phyloP scores from a whole-genome alignment of 2,113 vertebrate species.

The Merops nubicus region DNA sequence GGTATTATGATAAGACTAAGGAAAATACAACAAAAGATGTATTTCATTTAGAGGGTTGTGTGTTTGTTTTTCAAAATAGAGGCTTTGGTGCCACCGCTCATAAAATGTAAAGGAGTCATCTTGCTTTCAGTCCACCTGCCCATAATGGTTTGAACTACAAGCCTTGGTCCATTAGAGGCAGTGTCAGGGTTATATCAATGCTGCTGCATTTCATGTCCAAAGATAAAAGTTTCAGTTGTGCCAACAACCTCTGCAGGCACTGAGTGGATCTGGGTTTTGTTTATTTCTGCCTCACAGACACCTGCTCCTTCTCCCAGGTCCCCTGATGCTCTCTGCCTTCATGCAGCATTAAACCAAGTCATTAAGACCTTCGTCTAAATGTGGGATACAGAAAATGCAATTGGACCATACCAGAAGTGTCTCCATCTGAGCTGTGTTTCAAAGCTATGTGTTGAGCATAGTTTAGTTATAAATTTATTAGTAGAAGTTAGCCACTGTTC shows the following conservation, averaged over 20 bases:
- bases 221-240: conserved; percentile 11
- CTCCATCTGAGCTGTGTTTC: background rate
- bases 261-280: background rate
- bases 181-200: background rate
- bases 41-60: conserved; percentile 38
- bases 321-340: background rate
- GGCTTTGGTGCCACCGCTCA: conserved; percentile 3
- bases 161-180: background rate
- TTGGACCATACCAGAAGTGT: background rate
- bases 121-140: conserved; percentile 16
- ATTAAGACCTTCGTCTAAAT: background rate
- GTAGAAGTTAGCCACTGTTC: background rate
- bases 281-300: conserved; percentile 15
- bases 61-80: conserved; percentile 41
- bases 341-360: background rate
- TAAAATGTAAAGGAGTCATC: background rate
- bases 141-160: background rate
- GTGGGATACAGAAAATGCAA: background rate
- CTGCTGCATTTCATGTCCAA: background rate
- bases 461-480: background rate
- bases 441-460: background rate
- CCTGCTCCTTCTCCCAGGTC: conserved; percentile 4
- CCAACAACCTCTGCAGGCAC: background rate
- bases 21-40: conserved; percentile 48
- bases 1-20: conserved; percentile 63